Percentiles rank a stretch among this genome's conserved stretches.
phyloP scores from a whole-genome alignment of 2,113 vertebrate species.

The Maccullochella peelii region DNA sequence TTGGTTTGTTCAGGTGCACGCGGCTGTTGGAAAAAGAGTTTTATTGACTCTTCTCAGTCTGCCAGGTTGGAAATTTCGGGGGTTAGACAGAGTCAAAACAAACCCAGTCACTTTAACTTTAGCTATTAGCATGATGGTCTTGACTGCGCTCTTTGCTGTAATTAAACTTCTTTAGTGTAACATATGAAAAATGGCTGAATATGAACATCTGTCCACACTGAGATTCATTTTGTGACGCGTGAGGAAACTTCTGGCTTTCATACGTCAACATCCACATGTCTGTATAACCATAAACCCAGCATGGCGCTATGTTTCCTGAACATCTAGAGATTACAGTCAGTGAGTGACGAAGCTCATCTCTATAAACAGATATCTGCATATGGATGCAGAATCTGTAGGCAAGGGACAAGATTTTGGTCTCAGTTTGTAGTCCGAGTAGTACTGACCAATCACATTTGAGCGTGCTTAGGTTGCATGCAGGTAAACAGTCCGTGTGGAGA shows the following conservation, averaged over 20 bases:
- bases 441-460: too few species aligned
- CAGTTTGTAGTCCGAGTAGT: too few species aligned
- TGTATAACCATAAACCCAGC: not conserved
- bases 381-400: too few species aligned
- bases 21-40: not conserved
- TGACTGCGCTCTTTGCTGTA: not conserved
- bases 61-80: not conserved
- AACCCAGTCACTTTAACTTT: not conserved
- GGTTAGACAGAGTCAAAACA: conserved; percentile 12
- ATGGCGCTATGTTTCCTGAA: too few species aligned
- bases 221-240: not conserved
- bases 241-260: conserved; percentile 6
- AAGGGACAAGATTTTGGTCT: too few species aligned
- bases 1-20: conserved; percentile 16
- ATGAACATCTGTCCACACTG: not conserved
- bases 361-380: too few species aligned
- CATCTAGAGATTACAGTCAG: not conserved
- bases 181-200: not conserved
- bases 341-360: not conserved
- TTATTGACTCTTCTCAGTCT: not conserved
- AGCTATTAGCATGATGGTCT: not conserved
- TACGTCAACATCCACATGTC: not conserved
- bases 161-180: not conserved
- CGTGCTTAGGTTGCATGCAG: too few species aligned
- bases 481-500: too few species aligned